A percentile compares a stretch with the other conserved stretches of the same genome.
phyloP scores from a whole-genome alignment of 2,888 invertebrate genomes.

The Eupithecia subfuscata region DNA sequence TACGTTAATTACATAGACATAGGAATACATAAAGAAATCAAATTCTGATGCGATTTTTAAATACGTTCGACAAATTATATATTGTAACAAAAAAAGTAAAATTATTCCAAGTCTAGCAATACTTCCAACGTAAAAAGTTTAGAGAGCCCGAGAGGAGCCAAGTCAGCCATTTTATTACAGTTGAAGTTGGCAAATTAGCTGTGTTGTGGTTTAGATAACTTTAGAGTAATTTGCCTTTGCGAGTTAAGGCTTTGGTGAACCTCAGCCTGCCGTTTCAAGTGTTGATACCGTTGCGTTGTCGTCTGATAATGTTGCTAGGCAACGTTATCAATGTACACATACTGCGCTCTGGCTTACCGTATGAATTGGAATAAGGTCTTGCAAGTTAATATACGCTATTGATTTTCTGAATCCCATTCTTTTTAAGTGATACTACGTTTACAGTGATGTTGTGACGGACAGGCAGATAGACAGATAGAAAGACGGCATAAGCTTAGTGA shows the following conservation, averaged over 20 bases:
- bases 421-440: neutral
- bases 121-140: neutral
- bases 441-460: neutral
- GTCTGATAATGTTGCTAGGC: constrained; percentile 35
- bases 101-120: too few relatives aligned
- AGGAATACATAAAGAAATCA: neutral
- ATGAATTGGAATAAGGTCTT: neutral
- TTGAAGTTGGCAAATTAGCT: neutral
- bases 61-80: too few relatives aligned
- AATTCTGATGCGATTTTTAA: neutral
- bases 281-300: constrained; percentile 5
- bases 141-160: neutral
- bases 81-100: too few relatives aligned
- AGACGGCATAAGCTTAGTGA: neutral
- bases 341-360: neutral
- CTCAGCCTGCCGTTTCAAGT: constrained; percentile 1
- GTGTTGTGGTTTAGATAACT: neutral
- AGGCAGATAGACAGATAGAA: neutral
- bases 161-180: neutral
- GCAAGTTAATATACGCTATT: neutral
- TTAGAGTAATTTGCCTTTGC: neutral
- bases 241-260: neutral
- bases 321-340: constrained; percentile 31
- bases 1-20: neutral
- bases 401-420: neutral